A percentile compares a stretch with the other conserved stretches of the same genome.
Conservation (phyloP, 1,140 invertebrate species). For the Leptoteleia sp. region DNA sequence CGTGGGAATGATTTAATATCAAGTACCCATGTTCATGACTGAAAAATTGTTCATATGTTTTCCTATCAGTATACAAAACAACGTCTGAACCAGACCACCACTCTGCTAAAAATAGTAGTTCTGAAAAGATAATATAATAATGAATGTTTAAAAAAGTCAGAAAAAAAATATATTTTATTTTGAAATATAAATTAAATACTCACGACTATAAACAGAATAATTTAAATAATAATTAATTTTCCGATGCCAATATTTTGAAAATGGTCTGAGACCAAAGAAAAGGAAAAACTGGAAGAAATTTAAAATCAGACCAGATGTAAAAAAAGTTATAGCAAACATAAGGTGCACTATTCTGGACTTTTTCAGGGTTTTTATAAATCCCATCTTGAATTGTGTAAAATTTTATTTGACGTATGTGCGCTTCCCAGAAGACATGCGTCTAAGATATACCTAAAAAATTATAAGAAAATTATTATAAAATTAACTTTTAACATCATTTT, state of each 20-base stretch:
- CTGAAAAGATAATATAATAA: conserved; percentile 84
- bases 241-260: conserved; percentile 89
- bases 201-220: conserved; percentile 94
- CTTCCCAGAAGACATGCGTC: conserved; percentile 55
- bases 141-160: conserved; percentile 22
- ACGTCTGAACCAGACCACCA: conserved; percentile 94
- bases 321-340: conserved; percentile 93
- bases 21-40: conserved; percentile 94
- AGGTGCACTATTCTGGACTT: conserved; percentile 86
- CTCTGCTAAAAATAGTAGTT: conserved; percentile 94
- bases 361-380: conserved; percentile 82
- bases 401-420: conserved; percentile 57
- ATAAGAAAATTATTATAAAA: not conserved
- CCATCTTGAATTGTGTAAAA: conserved; percentile 69
- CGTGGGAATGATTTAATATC: conserved; percentile 97
- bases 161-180: not conserved
- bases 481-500: too few species aligned
- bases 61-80: conserved; percentile 88
- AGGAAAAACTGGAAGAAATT: conserved; percentile 91
- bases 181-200: conserved; percentile 81
- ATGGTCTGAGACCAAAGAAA: conserved; percentile 87
- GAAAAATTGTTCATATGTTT: conserved; percentile 89
- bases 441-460: conserved; percentile 30
- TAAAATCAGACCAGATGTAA: conserved; percentile 92
- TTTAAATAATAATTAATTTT: conserved; percentile 95